Percentiles rank a stretch among this genome's conserved stretches.
These are phyloP conservation scores for Pachyrhynchus sulphureomaculatus DNA, from an alignment of 1,140 invertebrate genomes.

Conservation along the genomic window DNA sequence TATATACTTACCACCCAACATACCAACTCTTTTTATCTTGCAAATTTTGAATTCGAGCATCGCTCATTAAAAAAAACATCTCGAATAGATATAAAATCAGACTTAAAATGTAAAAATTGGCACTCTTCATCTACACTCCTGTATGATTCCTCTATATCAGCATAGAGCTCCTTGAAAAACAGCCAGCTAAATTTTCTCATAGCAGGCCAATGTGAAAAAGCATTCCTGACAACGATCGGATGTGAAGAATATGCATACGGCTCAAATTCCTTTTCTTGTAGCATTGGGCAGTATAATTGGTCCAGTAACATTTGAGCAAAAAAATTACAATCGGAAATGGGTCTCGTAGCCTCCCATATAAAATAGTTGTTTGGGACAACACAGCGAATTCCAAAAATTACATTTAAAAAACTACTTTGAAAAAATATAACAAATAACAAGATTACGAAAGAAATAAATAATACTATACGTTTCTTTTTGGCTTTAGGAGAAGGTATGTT, in stretches of 20 bases:
- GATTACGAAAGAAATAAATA: background rate
- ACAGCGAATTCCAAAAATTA: conserved; percentile 61
- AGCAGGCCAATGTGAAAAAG: conserved; percentile 76
- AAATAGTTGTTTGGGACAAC: conserved; percentile 80
- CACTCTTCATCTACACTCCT: conserved; percentile 74
- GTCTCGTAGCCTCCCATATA: conserved; percentile 81
- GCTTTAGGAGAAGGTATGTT: background rate
- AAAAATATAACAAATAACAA: conserved; percentile 4
- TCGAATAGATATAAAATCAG: conserved; percentile 73
- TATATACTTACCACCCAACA: conserved; percentile 80
- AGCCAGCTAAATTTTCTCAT: conserved; percentile 67
- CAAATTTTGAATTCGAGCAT: conserved; percentile 62
- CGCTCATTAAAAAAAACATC: conserved; percentile 80
- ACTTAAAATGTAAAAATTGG: conserved; percentile 89
- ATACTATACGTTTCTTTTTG: background rate
- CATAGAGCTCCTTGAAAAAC: conserved; percentile 79
- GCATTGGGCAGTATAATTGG: conserved; percentile 66
- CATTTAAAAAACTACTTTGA: conserved; percentile 15
- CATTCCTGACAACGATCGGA: conserved; percentile 79
- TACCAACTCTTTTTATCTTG: conserved; percentile 78
- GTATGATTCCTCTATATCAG: conserved; percentile 63
- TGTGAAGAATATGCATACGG: conserved; percentile 74
- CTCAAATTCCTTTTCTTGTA: conserved; percentile 65
- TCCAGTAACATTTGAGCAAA: conserved; percentile 58
- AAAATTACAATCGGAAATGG: conserved; percentile 77